Conservation (phyloP, 2,888 invertebrate genomes). For the Melanostoma mellinum region DNA sequence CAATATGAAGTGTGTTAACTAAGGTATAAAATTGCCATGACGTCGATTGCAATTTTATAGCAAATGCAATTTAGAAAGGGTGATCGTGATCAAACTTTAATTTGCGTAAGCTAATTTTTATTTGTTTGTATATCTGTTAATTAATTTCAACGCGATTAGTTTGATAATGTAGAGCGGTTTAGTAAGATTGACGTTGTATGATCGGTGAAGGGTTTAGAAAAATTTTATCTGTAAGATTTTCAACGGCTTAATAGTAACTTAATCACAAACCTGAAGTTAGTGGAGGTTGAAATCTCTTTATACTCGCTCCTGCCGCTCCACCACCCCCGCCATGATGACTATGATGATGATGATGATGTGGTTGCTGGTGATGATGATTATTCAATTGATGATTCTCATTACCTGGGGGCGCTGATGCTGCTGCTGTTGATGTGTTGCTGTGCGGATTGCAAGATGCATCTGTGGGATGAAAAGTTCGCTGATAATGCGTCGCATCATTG, state of each 20-base stretch:
- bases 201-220: not conserved
- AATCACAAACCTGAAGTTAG: slow-evolving; percentile 60
- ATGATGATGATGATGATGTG: slow-evolving; percentile 62
- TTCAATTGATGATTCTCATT: slow-evolving; percentile 56
- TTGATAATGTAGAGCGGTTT: no score
- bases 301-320: slow-evolving; percentile 25
- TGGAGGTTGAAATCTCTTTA: slow-evolving; percentile 58
- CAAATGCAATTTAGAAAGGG: not conserved
- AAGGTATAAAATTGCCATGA: slow-evolving; percentile 44
- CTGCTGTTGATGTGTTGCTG: slow-evolving; percentile 63
- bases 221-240: not conserved
- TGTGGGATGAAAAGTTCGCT: slow-evolving; percentile 78
- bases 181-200: no score
- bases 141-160: no score
- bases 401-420: slow-evolving; percentile 70
- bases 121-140: no score
- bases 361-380: slow-evolving; percentile 53
- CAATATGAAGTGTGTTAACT: slow-evolving; percentile 42
- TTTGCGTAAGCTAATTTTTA: slow-evolving; percentile 1
- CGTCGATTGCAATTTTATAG: slow-evolving; percentile 12
- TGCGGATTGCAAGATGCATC: slow-evolving; percentile 62
- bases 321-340: slow-evolving; percentile 21
- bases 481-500: slow-evolving; percentile 78
- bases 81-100: not conserved
- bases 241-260: not conserved